Percentiles rank a stretch among this genome's conserved stretches.
phyloP scores from a whole-genome alignment of 2,888 invertebrate species.

The Polymixis lichenea region DNA sequence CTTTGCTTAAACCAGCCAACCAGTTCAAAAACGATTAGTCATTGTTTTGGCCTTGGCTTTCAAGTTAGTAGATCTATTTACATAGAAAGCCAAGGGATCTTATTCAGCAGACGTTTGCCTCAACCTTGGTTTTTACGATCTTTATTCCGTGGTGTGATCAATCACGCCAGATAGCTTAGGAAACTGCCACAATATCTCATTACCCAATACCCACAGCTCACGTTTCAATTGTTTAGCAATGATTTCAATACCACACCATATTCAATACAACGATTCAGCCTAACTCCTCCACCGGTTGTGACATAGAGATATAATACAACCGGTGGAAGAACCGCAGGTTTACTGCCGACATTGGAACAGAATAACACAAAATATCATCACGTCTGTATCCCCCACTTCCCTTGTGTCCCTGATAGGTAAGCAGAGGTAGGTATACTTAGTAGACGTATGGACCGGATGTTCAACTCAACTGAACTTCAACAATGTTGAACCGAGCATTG shows the following conservation, averaged over 20 bases:
- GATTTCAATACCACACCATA: background rate
- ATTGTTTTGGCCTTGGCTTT: background rate
- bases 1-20: background rate
- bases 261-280: background rate
- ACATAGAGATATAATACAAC: no score
- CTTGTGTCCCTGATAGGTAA: no score
- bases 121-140: background rate
- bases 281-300: no score
- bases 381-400: no score
- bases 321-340: no score
- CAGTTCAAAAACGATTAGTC: background rate
- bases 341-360: no score
- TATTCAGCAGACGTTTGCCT: background rate
- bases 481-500: no score
- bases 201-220: background rate
- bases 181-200: background rate
- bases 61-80: no score
- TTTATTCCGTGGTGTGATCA: background rate
- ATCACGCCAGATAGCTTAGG: background rate
- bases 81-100: background rate
- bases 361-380: no score
- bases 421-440: no score
- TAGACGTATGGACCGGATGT: no score
- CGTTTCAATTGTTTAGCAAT: background rate
- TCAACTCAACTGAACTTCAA: no score